A percentile compares a stretch with the other conserved stretches of the same genome.
Conservation (phyloP, 2,797 vertebrate species). For the Ataeniobius toweri region DNA sequence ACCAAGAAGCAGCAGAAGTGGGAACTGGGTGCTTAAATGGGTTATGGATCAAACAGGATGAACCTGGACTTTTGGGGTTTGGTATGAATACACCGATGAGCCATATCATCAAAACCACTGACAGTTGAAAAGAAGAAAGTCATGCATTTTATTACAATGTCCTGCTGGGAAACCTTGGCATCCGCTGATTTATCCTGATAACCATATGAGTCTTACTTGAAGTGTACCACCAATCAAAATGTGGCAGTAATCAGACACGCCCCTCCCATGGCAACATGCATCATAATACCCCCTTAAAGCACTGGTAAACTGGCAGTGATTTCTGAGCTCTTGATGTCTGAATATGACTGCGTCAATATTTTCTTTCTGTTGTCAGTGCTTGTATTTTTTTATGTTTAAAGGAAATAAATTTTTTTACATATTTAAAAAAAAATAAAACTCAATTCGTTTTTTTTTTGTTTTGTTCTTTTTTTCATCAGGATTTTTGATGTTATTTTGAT, state of each 20-base stretch:
- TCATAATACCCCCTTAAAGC: neutral
- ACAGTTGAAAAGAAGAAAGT: neutral
- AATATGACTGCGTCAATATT: neutral
- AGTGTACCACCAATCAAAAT: neutral
- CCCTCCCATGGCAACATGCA: neutral
- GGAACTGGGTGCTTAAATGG: neutral
- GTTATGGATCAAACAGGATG: neutral
- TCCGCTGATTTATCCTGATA: neutral
- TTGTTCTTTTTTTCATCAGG: neutral
- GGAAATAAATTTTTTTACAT: neutral
- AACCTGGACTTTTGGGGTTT: neutral
- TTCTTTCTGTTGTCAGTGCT: neutral
- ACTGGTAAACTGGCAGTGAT: neutral
- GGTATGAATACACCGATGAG: neutral
- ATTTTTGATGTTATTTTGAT: neutral
- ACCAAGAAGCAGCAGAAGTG: neutral
- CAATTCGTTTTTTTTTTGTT: neutral
- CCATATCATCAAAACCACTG: neutral
- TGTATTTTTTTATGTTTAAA: neutral
- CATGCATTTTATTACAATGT: neutral
- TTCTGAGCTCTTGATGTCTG: neutral
- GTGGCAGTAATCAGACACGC: neutral
- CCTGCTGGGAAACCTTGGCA: neutral
- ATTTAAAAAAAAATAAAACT: neutral
- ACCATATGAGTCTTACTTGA: neutral